A percentile compares a stretch with the other conserved stretches of the same genome.
These are phyloP conservation scores for Chaenogobius annularis DNA, from an alignment of 2,113 vertebrate genomes.

Conservation along the genomic window DNA sequence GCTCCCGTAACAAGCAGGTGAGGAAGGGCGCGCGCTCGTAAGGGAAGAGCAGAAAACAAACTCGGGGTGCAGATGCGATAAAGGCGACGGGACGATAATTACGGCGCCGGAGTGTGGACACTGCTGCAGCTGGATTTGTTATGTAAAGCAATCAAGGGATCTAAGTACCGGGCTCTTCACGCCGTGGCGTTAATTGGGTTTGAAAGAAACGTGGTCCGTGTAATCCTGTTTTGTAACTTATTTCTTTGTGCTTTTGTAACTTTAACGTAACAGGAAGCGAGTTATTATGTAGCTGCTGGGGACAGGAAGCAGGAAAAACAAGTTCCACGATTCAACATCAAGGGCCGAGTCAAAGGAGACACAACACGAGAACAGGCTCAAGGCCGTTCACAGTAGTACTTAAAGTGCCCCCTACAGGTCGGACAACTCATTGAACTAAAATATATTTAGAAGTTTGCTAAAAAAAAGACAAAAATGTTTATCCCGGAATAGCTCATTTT, in stretches of 20 bases:
- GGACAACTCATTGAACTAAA: no score
- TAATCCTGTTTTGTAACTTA: not conserved
- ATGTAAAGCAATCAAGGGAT: not conserved
- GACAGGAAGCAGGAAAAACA: no score
- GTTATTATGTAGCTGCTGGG: no score
- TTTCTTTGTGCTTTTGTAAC: not conserved
- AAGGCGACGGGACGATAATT: conserved; percentile 2
- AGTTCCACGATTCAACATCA: no score
- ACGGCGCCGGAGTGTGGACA: not conserved
- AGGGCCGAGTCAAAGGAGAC: no score
- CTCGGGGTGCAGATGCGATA: not conserved
- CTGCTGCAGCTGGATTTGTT: conserved; percentile 1
- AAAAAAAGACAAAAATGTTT: no score
- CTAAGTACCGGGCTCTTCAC: not conserved
- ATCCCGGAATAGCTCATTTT: no score
- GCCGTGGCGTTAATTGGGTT: not conserved
- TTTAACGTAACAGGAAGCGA: not conserved
- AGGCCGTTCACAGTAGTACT: no score
- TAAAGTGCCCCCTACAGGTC: no score
- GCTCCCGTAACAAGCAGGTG: conserved; percentile 8
- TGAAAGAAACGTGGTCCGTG: not conserved
- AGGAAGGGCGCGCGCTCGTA: not conserved
- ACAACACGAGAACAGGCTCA: no score
- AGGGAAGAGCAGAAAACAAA: conserved; percentile 1
- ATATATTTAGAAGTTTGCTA: no score